These are phyloP conservation scores for Okamejei kenojei DNA, from an alignment of 2,797 vertebrate species.

Conservation along the genomic window DNA sequence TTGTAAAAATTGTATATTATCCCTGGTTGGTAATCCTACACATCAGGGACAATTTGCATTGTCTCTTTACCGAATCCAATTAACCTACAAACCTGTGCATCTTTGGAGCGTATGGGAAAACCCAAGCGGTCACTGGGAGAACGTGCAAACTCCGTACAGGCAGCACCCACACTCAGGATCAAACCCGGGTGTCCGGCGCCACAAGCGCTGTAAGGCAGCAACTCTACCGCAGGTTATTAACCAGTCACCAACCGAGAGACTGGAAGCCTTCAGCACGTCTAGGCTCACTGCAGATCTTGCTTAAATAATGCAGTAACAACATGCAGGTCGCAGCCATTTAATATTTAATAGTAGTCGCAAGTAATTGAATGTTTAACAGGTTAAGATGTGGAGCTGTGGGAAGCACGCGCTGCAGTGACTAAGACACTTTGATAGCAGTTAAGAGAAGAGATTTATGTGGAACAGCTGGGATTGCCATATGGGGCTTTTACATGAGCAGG, in stretches of 20 bases:
- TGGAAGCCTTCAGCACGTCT: background rate
- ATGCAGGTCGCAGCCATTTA: background rate
- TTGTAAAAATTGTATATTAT: too few relatives aligned
- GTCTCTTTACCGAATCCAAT: too few relatives aligned
- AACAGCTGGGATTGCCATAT: background rate
- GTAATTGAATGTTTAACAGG: background rate
- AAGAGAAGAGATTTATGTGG: background rate
- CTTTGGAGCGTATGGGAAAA: too few relatives aligned
- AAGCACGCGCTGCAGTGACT: background rate
- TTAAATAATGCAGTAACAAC: background rate
- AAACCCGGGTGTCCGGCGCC: too few relatives aligned
- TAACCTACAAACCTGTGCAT: too few relatives aligned
- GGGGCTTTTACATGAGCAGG: background rate
- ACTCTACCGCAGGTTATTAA: background rate
- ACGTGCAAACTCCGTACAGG: too few relatives aligned
- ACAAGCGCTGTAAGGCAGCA: too few relatives aligned
- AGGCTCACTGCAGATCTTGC: background rate
- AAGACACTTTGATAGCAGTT: background rate
- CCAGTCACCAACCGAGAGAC: background rate
- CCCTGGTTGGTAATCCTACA: too few relatives aligned
- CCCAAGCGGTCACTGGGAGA: too few relatives aligned
- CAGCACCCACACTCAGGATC: too few relatives aligned
- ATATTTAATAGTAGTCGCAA: background rate
- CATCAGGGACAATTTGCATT: too few relatives aligned
- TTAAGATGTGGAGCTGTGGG: background rate